These are phyloP conservation scores for Lordiphosa collinella DNA, from an alignment of 1,140 invertebrate genomes.

Conservation along the genomic window DNA sequence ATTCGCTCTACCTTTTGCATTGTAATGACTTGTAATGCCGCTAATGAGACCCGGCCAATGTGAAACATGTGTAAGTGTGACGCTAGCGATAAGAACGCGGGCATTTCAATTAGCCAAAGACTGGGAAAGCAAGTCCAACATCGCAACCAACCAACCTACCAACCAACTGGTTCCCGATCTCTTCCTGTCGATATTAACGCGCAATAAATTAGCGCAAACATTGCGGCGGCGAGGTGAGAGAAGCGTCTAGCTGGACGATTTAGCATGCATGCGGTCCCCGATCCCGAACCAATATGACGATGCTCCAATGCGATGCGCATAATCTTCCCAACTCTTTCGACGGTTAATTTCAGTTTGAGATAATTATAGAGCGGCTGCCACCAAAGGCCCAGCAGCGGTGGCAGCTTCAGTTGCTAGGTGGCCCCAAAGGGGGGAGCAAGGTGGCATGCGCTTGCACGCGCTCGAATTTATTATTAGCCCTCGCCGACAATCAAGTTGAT, in stretches of 20 bases:
- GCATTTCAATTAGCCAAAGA: slow-evolving; percentile 60
- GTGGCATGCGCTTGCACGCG: slow-evolving; percentile 71
- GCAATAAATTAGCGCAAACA: slow-evolving; percentile 77
- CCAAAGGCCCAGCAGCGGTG: slow-evolving; percentile 39
- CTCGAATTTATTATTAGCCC: slow-evolving; percentile 74
- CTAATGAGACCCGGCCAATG: slow-evolving; percentile 57
- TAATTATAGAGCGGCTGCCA: slow-evolving; percentile 78
- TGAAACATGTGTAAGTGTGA: slow-evolving; percentile 57
- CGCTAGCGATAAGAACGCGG: slow-evolving; percentile 55
- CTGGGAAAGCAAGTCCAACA: background rate
- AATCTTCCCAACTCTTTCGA: slow-evolving; percentile 76
- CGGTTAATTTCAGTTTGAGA: slow-evolving; percentile 79
- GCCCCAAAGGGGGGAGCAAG: slow-evolving; percentile 15
- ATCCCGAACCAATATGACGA: slow-evolving; percentile 19
- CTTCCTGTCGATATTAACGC: slow-evolving; percentile 77
- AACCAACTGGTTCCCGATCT: slow-evolving; percentile 27
- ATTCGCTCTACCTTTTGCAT: slow-evolving; percentile 24
- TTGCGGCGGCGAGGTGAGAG: slow-evolving; percentile 52
- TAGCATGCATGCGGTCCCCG: slow-evolving; percentile 46
- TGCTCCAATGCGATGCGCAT: slow-evolving; percentile 51
- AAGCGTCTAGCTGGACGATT: slow-evolving; percentile 36
- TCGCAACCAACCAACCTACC: background rate
- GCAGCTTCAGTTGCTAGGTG: slow-evolving; percentile 19
- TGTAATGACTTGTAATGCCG: slow-evolving; percentile 79
- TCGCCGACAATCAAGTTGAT: slow-evolving; percentile 43